A percentile compares a stretch with the other conserved stretches of the same genome.
Evolutionary conservation across 2,797 vertebrate species (phyloP).

Genomic region (Presbytis comata): DNA sequence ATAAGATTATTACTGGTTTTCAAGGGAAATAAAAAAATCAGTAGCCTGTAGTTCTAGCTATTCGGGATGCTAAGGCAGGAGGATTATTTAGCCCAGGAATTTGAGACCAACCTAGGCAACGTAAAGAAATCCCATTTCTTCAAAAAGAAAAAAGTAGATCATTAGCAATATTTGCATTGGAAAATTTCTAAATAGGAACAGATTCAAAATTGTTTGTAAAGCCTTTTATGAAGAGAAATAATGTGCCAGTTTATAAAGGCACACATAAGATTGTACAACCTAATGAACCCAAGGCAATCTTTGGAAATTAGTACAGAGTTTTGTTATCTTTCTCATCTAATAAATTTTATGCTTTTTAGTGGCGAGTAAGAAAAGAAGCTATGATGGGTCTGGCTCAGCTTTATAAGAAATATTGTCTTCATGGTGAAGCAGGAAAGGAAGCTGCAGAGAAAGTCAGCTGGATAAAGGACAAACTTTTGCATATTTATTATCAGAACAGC

Average conservation of each 20-base stretch:
- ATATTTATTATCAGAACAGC: conserved; percentile 99
- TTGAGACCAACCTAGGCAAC: not conserved
- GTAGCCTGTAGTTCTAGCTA: not conserved
- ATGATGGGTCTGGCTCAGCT: conserved; percentile 99
- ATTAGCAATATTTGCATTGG: not conserved
- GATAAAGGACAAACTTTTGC: conserved; percentile 99
- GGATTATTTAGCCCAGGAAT: not conserved
- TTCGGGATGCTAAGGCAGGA: not conserved
- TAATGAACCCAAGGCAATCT: not conserved
- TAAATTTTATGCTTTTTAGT: conserved; percentile 82
- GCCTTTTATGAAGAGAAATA: not conserved
- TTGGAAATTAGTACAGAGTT: not conserved
- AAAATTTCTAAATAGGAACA: not conserved
- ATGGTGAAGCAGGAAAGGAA: conserved; percentile 98
- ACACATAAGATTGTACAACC: not conserved
- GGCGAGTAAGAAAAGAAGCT: conserved; percentile 98
- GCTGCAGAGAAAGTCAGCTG: conserved; percentile 98
- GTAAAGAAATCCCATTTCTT: not conserved
- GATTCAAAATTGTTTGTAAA: not conserved
- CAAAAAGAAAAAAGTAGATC: not conserved
- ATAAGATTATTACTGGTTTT: conserved; percentile 1
- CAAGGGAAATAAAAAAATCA: conserved; percentile 25
- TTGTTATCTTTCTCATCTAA: not conserved
- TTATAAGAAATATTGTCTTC: conserved; percentile 98
- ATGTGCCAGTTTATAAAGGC: not conserved